Base-by-base conservation (phyloP, 2,888 invertebrate species). In the Epistrophe grossulariae region DNA sequence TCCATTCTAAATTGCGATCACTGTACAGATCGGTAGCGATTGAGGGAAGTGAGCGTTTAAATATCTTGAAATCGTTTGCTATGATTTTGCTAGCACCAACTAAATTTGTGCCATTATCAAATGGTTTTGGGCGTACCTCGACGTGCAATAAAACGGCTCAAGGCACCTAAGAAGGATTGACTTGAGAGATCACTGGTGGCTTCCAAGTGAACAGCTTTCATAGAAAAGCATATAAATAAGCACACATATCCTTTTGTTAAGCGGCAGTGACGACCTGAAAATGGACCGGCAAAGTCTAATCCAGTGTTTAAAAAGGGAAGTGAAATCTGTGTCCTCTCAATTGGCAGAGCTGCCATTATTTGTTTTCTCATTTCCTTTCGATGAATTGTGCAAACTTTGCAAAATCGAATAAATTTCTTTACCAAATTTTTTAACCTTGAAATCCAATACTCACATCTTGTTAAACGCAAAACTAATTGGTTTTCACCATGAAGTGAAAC, bases 41-140 rank as follows among this genome's bases (percentile, higher is more conserved):
- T 52, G 35, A 3, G 5, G 55, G 17, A 35, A 68, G 38, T 6
- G 68, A 35, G 19, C 4, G 38, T n/a, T 15, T n/a, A 66, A 76
- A 66, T 9, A 1, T 3, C 7, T 24, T 55, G 11, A 66, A 76
- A n/a, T 66, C 66, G 5, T 55, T 43, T 19, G 15, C 40, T 11
- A 78, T 11, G 28, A 45, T 45, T 38, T 59, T 70, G 4, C 40
- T 48, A 11, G 76, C 62, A 0, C 70, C 81, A 0, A 77, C 76
- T 43, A 81, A 64, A 55, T 81, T 81, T n/a, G 71, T 62, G 1
- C 60, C 80, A 38, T 74, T 81, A 24, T 74, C 74, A 81, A 9
- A 81, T 57, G 6, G 40, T 38, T 4, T 60, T 35, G 0, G 72
- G 82, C 17, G 35, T 70, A 13, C 81, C 64, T 15, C 77, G 70